Evolutionary conservation across 2,797 vertebrate genomes (phyloP).

Genomic region (Amazonetta brasiliensis): DNA sequence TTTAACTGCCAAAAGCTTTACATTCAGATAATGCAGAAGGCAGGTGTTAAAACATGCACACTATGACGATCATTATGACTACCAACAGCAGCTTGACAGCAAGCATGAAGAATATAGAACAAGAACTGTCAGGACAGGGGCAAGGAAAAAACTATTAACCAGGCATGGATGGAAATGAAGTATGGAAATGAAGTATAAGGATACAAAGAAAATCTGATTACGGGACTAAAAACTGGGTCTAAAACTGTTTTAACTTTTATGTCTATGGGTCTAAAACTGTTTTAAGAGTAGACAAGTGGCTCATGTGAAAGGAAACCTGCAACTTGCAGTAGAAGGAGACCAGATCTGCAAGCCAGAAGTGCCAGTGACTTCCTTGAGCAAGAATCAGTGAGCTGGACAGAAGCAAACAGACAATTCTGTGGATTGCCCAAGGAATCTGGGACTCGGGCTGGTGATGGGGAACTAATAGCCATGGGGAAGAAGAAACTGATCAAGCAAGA

Average conservation of each 20-base stretch:
- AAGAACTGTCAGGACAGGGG: neutral
- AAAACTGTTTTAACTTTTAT: neutral
- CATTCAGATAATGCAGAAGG: neutral
- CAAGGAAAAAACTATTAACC: neutral
- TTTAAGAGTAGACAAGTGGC: neutral
- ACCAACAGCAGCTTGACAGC: neutral
- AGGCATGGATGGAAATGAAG: neutral
- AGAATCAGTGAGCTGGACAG: neutral
- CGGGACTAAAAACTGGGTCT: neutral
- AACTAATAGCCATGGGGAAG: neutral
- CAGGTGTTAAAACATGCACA: neutral
- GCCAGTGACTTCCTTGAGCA: neutral
- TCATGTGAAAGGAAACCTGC: neutral
- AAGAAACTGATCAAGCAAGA: neutral
- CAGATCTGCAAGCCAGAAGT: neutral
- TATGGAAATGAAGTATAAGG: neutral
- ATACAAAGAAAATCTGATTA: neutral
- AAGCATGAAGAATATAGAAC: neutral
- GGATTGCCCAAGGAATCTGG: neutral
- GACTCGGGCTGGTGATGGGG: neutral
- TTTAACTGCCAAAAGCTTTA: neutral
- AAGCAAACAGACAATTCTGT: neutral
- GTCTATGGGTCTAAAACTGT: neutral
- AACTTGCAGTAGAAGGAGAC: neutral
- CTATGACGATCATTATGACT: neutral